These are phyloP conservation scores for Verasper variegatus DNA, from an alignment of 2,113 vertebrate genomes.

Conservation along the genomic window DNA sequence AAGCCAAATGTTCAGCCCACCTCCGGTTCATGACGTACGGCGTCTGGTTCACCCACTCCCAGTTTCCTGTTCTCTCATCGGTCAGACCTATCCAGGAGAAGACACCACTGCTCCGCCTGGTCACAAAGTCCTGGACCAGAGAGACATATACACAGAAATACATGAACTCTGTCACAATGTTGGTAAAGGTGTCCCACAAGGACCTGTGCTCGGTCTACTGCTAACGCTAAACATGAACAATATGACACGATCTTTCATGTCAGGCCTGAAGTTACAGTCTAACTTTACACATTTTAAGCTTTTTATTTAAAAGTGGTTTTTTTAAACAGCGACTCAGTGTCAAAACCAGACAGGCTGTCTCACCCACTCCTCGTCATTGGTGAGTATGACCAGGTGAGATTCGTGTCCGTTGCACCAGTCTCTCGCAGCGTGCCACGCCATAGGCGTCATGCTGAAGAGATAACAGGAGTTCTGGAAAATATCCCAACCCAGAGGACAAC, in stretches of 20 bases:
- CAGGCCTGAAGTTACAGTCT: too few relatives aligned
- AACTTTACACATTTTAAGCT: too few relatives aligned
- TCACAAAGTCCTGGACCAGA: slow-evolving; percentile 58
- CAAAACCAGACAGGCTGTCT: slow-evolving; percentile 26
- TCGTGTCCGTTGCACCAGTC: slow-evolving; percentile 66
- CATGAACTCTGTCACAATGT: not conserved
- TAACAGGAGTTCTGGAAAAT: slow-evolving; percentile 22
- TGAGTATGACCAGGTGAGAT: slow-evolving; percentile 58
- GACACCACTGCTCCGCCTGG: accelerated
- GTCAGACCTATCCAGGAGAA: slow-evolving; percentile 70
- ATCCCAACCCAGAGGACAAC: slow-evolving; percentile 60
- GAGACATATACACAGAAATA: not conserved
- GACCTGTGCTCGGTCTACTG: not conserved
- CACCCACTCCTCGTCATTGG: slow-evolving; percentile 63
- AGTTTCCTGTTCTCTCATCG: slow-evolving; percentile 51
- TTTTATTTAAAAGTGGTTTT: too few relatives aligned
- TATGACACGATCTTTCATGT: too few relatives aligned
- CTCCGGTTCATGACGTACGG: slow-evolving; percentile 72
- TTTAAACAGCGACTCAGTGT: not conserved
- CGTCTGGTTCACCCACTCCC: slow-evolving; percentile 77
- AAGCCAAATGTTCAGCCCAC: not conserved
- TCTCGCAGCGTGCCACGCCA: slow-evolving; percentile 47
- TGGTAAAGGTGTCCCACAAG: not conserved
- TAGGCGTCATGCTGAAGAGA: not conserved
- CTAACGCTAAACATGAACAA: not conserved